Evolutionary conservation across 2,888 invertebrate genomes (phyloP).

Genomic region (Platyscelio sp.): DNA sequence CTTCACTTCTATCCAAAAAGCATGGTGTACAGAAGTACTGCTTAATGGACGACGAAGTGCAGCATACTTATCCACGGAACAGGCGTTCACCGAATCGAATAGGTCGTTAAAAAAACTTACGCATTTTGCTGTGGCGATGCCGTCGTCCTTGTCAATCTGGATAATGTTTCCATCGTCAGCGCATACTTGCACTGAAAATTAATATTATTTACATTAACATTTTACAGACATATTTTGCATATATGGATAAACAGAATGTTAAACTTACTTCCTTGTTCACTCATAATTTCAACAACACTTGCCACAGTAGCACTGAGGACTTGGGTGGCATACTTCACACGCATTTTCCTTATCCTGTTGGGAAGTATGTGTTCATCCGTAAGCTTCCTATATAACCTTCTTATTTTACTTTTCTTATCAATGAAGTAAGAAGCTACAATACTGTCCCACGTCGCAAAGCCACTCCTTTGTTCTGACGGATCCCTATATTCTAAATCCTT

Average conservation of each 20-base stretch:
- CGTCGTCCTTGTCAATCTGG: background rate
- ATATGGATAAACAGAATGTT: background rate
- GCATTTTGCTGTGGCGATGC: background rate
- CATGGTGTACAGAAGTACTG: background rate
- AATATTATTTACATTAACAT: background rate
- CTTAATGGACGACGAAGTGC: background rate
- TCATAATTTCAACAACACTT: background rate
- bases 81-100: conserved; percentile 15
- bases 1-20: background rate
- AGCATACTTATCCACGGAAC: background rate
- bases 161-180: background rate
- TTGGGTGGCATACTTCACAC: conserved; percentile 52
- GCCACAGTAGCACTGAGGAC: conserved; percentile 38
- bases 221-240: background rate
- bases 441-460: conserved; percentile 16
- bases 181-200: background rate
- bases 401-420: conserved; percentile 9
- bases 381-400: conserved; percentile 8
- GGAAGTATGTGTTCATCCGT: conserved; percentile 31
- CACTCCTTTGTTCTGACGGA: no score
- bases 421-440: conserved; percentile 20
- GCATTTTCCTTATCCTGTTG: conserved; percentile 36
- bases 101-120: conserved; percentile 20
- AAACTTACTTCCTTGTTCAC: background rate
- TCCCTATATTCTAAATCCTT: background rate